These are phyloP conservation scores for Eupithecia inturbata DNA, from an alignment of 2,888 invertebrate species.

Conservation along the genomic window DNA sequence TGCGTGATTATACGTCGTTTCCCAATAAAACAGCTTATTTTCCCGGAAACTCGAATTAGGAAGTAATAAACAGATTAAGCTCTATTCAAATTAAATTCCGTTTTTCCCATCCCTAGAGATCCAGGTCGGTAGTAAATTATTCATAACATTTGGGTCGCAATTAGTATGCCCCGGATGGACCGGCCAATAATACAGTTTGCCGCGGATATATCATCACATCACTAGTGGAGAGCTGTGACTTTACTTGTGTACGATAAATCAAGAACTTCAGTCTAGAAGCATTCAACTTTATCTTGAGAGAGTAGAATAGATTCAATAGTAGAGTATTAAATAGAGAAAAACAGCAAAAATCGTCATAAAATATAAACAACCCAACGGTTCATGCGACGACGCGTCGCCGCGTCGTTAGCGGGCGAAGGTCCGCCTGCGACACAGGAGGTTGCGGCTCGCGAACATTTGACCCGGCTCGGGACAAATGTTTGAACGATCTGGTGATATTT, in stretches of 20 bases:
- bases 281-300: neutral
- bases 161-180: slow-evolving; percentile 51
- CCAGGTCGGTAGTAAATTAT: slow-evolving; percentile 53
- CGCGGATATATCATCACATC: slow-evolving; percentile 22
- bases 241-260: neutral
- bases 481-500: too few relatives aligned
- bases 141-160: slow-evolving; percentile 55
- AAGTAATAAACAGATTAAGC: slow-evolving; percentile 13
- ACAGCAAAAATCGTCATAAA: neutral
- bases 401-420: too few relatives aligned
- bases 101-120: slow-evolving; percentile 31
- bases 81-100: slow-evolving; percentile 16
- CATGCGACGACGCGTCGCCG: too few relatives aligned
- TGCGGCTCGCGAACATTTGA: too few relatives aligned
- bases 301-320: neutral
- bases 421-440: too few relatives aligned
- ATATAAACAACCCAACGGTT: too few relatives aligned
- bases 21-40: neutral
- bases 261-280: neutral
- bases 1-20: neutral
- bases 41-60: neutral
- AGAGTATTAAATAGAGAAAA: neutral
- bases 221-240: neutral
- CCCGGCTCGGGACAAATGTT: too few relatives aligned
- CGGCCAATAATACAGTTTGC: slow-evolving; percentile 32